Evolutionary conservation across 2,888 invertebrate genomes (phyloP).

Genomic region (Synanthedon vespiformis): DNA sequence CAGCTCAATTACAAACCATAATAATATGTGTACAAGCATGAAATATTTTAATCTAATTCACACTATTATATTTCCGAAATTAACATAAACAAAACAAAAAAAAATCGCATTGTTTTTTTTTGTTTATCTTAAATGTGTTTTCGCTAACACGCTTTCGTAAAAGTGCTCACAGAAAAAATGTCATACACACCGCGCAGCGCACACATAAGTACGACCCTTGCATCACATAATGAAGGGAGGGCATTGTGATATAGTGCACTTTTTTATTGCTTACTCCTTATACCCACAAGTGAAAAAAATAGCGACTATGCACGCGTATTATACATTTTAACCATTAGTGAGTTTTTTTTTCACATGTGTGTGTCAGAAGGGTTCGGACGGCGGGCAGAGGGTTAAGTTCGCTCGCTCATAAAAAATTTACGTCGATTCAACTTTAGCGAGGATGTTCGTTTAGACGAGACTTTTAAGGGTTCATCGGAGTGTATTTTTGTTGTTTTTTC

Average conservation of each 20-base stretch:
- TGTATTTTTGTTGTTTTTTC: constrained; percentile 24
- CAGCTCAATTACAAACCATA: too few relatives aligned
- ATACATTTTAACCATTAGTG: constrained; percentile 66
- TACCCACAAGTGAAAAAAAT: constrained; percentile 63
- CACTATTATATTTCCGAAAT: too few relatives aligned
- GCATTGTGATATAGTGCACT: constrained; percentile 67
- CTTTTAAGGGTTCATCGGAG: constrained; percentile 33
- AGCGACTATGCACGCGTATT: constrained; percentile 48
- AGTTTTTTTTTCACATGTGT: constrained; percentile 35
- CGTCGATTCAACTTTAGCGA: constrained; percentile 47
- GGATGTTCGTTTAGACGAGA: constrained; percentile 32
- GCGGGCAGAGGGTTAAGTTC: constrained; percentile 45
- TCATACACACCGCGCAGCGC: constrained; percentile 25
- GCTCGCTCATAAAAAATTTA: constrained; percentile 58
- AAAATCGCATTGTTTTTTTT: neutral
- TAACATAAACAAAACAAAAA: too few relatives aligned
- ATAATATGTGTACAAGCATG: too few relatives aligned
- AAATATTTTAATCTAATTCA: too few relatives aligned
- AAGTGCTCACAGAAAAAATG: neutral
- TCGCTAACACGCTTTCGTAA: neutral
- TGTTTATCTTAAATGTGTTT: neutral
- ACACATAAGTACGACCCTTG: constrained; percentile 40
- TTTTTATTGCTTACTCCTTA: constrained; percentile 67
- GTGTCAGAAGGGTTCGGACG: constrained; percentile 56
- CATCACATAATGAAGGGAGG: constrained; percentile 62